Percentiles rank a stretch among this genome's conserved stretches.
These are phyloP conservation scores for Calycopis cecrops DNA, from an alignment of 1,140 invertebrate genomes.

Conservation along the genomic window DNA sequence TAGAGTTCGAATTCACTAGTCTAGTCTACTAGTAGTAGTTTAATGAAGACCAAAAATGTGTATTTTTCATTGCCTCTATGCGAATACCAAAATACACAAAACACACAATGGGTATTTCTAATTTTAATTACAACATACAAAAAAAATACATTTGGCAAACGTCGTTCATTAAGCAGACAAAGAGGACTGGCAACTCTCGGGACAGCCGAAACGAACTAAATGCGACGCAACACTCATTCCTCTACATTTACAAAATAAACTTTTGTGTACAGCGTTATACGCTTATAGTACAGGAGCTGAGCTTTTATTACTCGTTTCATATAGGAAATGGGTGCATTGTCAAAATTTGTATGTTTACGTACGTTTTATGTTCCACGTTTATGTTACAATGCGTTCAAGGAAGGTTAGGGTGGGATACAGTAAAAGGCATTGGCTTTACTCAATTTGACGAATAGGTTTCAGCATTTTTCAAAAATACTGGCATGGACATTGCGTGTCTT, in stretches of 20 bases:
- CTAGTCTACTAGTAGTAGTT: too few relatives aligned
- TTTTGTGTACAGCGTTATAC: conserved; percentile 25
- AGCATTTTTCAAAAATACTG: too few relatives aligned
- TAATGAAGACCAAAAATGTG: too few relatives aligned
- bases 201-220: conserved; percentile 28
- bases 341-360: conserved; percentile 9
- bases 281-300: conserved; percentile 16
- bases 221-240: conserved; percentile 37
- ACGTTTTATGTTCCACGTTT: conserved; percentile 1
- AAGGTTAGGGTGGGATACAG: neutral
- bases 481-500: too few relatives aligned
- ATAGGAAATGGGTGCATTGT: conserved; percentile 2
- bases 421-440: conserved; percentile 4
- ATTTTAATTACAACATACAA: conserved; percentile 9
- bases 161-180: conserved; percentile 36
- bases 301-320: neutral
- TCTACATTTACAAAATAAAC: conserved; percentile 40
- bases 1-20: too few relatives aligned
- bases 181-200: conserved; percentile 23
- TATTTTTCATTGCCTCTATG: too few relatives aligned
- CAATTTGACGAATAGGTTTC: too few relatives aligned
- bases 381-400: neutral
- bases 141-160: conserved; percentile 27
- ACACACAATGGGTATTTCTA: neutral
- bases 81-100: too few relatives aligned